These are phyloP conservation scores for Gerris buenoi DNA, from an alignment of 1,140 invertebrate species.

Conservation along the genomic window DNA sequence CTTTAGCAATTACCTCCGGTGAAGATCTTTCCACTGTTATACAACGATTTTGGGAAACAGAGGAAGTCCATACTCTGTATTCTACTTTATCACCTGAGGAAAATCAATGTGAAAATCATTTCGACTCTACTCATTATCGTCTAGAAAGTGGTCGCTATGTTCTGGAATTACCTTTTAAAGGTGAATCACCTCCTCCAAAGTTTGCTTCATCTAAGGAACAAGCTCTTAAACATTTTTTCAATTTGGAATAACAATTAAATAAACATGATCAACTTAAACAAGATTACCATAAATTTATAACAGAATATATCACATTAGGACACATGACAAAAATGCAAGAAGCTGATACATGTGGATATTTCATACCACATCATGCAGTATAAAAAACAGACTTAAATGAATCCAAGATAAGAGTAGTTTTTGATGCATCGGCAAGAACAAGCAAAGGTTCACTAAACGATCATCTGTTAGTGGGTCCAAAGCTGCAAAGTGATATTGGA, in stretches of 20 bases:
- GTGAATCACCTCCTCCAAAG: background rate
- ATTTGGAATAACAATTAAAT: background rate
- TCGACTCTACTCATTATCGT: background rate
- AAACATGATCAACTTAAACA: background rate
- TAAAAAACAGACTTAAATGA: background rate
- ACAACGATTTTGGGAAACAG: background rate
- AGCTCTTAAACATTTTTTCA: background rate
- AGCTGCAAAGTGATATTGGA: constrained; percentile 5
- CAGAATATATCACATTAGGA: background rate
- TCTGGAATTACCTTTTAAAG: background rate
- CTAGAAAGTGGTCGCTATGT: no score
- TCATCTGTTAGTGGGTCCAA: constrained; percentile 4
- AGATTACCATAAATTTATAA: background rate
- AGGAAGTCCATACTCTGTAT: background rate
- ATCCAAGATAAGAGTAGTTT: background rate
- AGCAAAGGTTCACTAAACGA: constrained; percentile 4
- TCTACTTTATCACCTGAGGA: background rate
- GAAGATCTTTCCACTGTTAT: background rate
- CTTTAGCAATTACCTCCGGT: background rate
- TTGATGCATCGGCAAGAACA: background rate
- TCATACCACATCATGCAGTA: background rate
- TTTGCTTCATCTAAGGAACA: background rate
- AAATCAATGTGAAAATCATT: background rate
- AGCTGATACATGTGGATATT: background rate
- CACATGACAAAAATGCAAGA: background rate